A percentile compares a stretch with the other conserved stretches of the same genome.
Conservation (phyloP, 1,140 invertebrate species). For the Drosophila elegans region DNA sequence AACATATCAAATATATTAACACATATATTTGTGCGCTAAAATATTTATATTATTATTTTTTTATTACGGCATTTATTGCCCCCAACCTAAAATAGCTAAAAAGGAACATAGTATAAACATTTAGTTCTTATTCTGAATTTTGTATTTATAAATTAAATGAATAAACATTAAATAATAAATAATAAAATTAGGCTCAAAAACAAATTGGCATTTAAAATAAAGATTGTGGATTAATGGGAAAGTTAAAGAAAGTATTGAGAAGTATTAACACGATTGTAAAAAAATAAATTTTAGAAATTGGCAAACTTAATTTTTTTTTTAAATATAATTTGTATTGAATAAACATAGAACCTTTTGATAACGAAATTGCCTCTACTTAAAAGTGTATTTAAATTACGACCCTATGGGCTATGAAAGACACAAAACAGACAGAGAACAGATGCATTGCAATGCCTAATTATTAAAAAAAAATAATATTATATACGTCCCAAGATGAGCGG, state of each 20-base stretch:
- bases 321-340: no score
- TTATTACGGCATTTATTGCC: conserved; percentile 20
- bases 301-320: no score
- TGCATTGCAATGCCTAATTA: conserved; percentile 62
- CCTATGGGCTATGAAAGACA: conserved; percentile 7
- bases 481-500: conserved; percentile 10
- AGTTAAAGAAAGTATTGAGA: no score
- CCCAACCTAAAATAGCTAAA: conserved; percentile 15
- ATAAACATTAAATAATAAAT: conserved; percentile 26
- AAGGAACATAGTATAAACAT: conserved; percentile 6
- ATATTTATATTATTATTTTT: conserved; percentile 15
- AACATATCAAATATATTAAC: conserved; percentile 9
- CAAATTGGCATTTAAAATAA: no score
- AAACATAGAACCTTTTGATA: no score
- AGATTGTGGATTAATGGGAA: no score
- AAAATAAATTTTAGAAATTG: no score
- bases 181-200: no score
- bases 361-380: no score
- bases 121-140: not conserved
- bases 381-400: conserved; percentile 28
- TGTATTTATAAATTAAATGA: conserved; percentile 21
- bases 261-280: no score
- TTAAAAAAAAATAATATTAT: conserved; percentile 57
- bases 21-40: not conserved
- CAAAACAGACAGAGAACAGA: conserved; percentile 47